Base-by-base conservation (phyloP, 2,888 invertebrate species). In the Meteorus cinctellus region DNA sequence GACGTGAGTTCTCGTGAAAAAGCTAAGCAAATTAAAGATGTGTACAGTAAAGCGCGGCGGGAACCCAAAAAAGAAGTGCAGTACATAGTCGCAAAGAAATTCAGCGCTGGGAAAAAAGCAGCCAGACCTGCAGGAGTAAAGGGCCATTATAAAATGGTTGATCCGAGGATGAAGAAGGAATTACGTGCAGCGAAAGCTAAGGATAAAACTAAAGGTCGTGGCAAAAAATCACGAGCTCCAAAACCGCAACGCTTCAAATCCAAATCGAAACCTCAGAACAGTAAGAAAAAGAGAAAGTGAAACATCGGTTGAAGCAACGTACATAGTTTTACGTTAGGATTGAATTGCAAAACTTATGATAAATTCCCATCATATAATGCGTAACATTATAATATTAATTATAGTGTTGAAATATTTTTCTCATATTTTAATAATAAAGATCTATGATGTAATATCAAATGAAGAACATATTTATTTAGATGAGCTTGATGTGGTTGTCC, bases 91-190 rank as follows among this genome's bases (percentile, higher is more conserved):
- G 95, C 98, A 45, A 98, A 97, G 89, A 99, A 97, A 89, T 94
- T 95, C 82, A 93, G 92, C 80, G 92, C 95, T 0, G 94, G 94
- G 0, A 96, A 96, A 86, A 92, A 94, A 72, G 94, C 94, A 77
- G 91, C 92, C 70, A 92, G 97, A 81, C 98, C 98, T 8, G 90
- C 94, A 0, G 98, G 98, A 60, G 95, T 98, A 29, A 97, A 97
- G 90, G 98, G 98, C 72, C 95, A 93, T 45, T 98, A 95, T 90
- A 97, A 95, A 89, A 95, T 98, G n/a, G 99, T 99, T 5, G 99
- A 99, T 92, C 94, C 95, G 1, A 92, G 99, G 82, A 95, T 98
- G 95, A 99, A 98, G 90, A 98, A 98, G 90, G 99, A 99, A 89
- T 91, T 95, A 85, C 92, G 95, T 78, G 93, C 95, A 0, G 90